Base-by-base conservation (phyloP, 1,140 invertebrate genomes). In the Archivesica marissinica region DNA sequence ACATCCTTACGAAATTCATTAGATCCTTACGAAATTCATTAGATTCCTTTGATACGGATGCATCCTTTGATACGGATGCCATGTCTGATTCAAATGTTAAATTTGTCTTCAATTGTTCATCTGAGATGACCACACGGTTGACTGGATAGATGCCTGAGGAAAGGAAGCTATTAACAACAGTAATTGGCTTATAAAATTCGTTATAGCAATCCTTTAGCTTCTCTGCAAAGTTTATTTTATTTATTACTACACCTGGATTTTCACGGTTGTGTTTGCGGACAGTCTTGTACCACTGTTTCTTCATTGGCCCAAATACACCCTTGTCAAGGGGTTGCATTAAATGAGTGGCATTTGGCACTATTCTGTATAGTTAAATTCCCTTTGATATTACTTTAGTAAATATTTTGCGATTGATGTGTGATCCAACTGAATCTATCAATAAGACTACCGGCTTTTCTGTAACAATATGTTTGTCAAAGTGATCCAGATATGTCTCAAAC, bases 281-380 rank as follows among this genome's bases (percentile, higher is more conserved):
- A 30, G 74, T 39, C 41, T 83, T 78, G 41, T 86, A 41, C 79
- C 76, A 87, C 25, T 41, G 44, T 17, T 66, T 64, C 44, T 85
- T 85, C 9, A 81, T 23, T 0, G 86, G 87, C 1, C 85, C 74
- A 75, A 88, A 88, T 15, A 84, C 84, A 17, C 74, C 82, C 9
- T 76, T 81, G 47, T 88, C 78, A 9, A 88, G n/a, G 2, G 87
- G 87, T 33, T 88, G 87, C 80, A 88, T 83, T 0, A 88, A 33
- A 64, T 88, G 75, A 20, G 76, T 88, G 15, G 80, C 87, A 86
- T 88, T 84, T 28, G 79, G 59, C 7, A 86, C 54, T n/a, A 84
- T 35, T 56, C 75, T 72, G 28, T 86, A 88, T 33, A 88, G 30
- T 64, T 86, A 74, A 59, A 84, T 84, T 7, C 64, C 56, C 33